A percentile compares a stretch with the other conserved stretches of the same genome.
phyloP scores from a whole-genome alignment of 2,113 vertebrate species.

The Polypterus bichir region DNA sequence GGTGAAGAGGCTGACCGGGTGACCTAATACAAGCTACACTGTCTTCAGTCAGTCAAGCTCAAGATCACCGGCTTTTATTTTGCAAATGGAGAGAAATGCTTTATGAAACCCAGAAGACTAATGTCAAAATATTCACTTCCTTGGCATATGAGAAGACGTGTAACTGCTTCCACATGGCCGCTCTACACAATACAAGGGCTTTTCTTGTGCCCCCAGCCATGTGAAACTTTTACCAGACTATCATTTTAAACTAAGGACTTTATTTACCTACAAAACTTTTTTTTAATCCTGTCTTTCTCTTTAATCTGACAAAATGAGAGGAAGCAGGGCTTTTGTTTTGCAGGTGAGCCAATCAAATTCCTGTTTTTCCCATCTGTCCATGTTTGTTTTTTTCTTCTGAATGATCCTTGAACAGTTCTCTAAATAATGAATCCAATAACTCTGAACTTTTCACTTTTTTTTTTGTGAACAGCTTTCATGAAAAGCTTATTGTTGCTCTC shows the following conservation, averaged over 20 bases:
- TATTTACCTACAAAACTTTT: too few species aligned
- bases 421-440: too few species aligned
- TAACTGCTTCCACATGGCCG: constrained; percentile 15
- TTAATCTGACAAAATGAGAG: too few species aligned
- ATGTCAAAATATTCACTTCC: constrained; percentile 14
- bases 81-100: constrained; percentile 10
- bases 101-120: constrained; percentile 16
- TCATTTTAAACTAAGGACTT: neutral
- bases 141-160: constrained; percentile 5
- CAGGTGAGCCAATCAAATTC: too few species aligned
- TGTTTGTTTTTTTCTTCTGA: too few species aligned
- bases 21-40: constrained; percentile 8
- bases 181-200: constrained; percentile 5
- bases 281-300: too few species aligned
- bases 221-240: constrained; percentile 11
- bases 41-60: constrained; percentile 1
- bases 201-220: constrained; percentile 5
- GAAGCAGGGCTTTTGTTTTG: too few species aligned
- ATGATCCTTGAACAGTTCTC: too few species aligned
- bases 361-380: too few species aligned
- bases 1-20: neutral
- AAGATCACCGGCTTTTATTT: constrained; percentile 4
- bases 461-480: too few species aligned
- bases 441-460: too few species aligned
- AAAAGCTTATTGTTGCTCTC: too few species aligned